Conservation (phyloP, 2,797 vertebrate species). For the Urocyon cinereoargenteus region DNA sequence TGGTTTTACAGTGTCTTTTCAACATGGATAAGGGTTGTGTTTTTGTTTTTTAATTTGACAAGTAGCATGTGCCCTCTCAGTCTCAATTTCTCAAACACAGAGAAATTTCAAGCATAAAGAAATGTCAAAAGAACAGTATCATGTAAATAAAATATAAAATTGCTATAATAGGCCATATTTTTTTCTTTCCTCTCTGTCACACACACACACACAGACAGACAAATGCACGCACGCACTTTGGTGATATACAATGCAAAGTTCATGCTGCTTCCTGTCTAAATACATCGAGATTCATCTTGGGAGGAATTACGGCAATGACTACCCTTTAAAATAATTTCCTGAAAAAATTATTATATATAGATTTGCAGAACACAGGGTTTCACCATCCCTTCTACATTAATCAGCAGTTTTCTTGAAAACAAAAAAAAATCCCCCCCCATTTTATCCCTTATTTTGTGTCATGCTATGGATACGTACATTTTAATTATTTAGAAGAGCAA, state of each 20-base stretch:
- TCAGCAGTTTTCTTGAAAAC: neutral
- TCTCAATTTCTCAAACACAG: neutral
- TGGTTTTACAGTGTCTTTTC: neutral
- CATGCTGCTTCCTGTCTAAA: rapidly evolving
- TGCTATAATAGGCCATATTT: neutral
- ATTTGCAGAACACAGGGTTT: neutral
- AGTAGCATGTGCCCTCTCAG: neutral
- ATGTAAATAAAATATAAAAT: neutral
- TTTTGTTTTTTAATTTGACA: neutral
- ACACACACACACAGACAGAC: neutral
- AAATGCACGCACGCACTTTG: rapidly evolving
- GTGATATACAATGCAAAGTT: neutral
- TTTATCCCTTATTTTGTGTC: neutral
- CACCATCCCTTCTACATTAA: neutral
- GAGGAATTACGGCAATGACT: neutral
- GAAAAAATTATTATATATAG: neutral
- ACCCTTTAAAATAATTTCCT: neutral
- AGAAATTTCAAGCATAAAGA: neutral
- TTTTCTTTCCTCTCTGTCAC: neutral
- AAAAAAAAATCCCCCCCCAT: neutral
- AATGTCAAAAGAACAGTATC: neutral
- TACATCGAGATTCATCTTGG: rapidly evolving
- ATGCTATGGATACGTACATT: neutral
- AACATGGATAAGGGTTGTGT: rapidly evolving
- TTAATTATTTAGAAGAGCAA: neutral